Evolutionary conservation across 2,888 invertebrate genomes (phyloP), one percentile per base, ranked within the genome.

Genomic region (Melanostoma mellinum): DNA sequence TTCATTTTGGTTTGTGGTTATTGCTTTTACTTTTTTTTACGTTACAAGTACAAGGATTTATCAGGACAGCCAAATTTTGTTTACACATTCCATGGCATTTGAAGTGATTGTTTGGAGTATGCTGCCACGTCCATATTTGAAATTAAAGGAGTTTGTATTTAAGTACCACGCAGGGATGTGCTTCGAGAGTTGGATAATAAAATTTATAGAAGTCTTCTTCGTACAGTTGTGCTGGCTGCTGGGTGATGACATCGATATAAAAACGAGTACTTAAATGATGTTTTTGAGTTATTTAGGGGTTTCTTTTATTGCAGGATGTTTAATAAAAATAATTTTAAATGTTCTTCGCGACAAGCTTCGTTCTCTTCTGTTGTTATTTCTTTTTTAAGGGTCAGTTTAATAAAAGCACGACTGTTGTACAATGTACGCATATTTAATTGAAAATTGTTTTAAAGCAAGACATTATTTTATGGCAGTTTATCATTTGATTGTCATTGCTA

Each of bases 171-270:
- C 9, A 42, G n/a, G 6, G 10, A 36, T 8, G 5, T 56, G 20
- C 56, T 20, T 20, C 36, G 30, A 32, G 5, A 30, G 6, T 42
- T 20, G 20, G 20, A 20, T 20, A 20, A 20, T 20, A 20, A n/a
- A 56, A 56, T 38, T 56, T 56, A 56, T 56, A 30, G 56, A 55
- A 33, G 53, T 76, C 35, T 58, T 76, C 35, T 58, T 71, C 69
- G 77, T 63, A 52, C 68, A 73, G 42, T 65, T 58, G 32, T 20
- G 20, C 20, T 20, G 20, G 65, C 73, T 69, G 20, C 63, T 42
- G 63, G 67, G 38, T 50, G 71, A 69, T 76, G 76, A 56, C 77
- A 61, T 67, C 63, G 52, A 68, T 63, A 77, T 82, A 72, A 77
- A 77, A 72, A 50, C 61, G 61, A 82, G 67, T 68, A 50, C 30